These are phyloP conservation scores for Campaea margaritaria DNA, from an alignment of 2,888 invertebrate species.

Conservation along the genomic window DNA sequence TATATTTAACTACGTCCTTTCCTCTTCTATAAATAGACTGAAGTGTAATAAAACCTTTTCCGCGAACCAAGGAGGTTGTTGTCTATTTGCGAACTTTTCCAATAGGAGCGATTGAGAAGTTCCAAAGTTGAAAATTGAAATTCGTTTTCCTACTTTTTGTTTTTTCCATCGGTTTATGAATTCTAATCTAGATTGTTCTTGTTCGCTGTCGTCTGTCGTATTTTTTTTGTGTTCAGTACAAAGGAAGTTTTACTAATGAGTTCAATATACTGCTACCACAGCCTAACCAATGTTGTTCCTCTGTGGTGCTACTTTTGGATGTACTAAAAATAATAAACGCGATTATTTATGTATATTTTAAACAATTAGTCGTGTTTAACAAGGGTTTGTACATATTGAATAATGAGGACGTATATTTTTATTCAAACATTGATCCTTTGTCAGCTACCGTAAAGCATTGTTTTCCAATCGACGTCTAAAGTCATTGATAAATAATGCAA, in stretches of 20 bases:
- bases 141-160: neutral
- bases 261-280: too few relatives aligned
- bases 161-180: conserved; percentile 1
- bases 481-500: neutral
- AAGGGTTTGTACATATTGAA: too few relatives aligned
- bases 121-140: neutral
- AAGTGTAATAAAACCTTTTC: neutral
- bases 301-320: too few relatives aligned
- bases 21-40: too few relatives aligned
- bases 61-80: neutral
- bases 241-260: too few relatives aligned
- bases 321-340: too few relatives aligned
- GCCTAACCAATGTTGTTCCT: too few relatives aligned
- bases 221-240: too few relatives aligned
- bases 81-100: conserved; percentile 3
- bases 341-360: too few relatives aligned
- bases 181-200: neutral
- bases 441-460: neutral
- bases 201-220: neutral
- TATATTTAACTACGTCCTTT: too few relatives aligned
- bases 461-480: conserved; percentile 6
- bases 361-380: too few relatives aligned
- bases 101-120: conserved; percentile 5
- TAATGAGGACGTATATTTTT: neutral
- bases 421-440: neutral